A percentile compares a stretch with the other conserved stretches of the same genome.
Conservation (phyloP, 2,113 vertebrate genomes). For the Passer domesticus region DNA sequence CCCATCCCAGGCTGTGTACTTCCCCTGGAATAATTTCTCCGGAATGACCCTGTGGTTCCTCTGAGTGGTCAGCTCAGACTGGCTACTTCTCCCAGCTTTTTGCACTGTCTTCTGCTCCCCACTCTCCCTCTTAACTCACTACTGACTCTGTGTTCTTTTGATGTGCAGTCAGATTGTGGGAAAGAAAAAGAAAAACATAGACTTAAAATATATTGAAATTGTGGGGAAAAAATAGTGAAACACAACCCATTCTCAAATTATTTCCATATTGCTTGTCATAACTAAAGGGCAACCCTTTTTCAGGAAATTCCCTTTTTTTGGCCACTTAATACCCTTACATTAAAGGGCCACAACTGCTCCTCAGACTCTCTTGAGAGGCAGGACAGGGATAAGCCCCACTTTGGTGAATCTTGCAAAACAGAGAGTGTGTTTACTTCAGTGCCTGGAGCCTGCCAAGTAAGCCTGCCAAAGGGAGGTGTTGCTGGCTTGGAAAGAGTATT, state of each 20-base stretch:
- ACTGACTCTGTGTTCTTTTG: neutral
- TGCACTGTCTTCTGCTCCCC: neutral
- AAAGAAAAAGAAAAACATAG: neutral
- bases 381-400: neutral
- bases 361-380: neutral
- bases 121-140: neutral
- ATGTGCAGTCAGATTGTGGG: neutral
- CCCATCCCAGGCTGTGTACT: neutral
- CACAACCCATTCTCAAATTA: neutral
- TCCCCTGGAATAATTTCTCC: neutral
- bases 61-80: neutral
- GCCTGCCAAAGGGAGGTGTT: conserved; percentile 59
- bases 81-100: neutral
- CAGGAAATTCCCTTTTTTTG: neutral
- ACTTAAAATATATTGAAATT: neutral
- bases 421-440: neutral
- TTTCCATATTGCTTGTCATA: neutral
- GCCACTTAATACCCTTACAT: neutral
- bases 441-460: neutral
- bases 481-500: conserved; percentile 16
- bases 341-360: neutral
- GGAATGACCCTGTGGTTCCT: neutral
- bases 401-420: neutral
- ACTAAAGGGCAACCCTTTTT: neutral
- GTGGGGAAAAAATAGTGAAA: neutral